These are phyloP conservation scores for Linurgus olivaceus DNA, from an alignment of 2,797 vertebrate species.

Conservation along the genomic window DNA sequence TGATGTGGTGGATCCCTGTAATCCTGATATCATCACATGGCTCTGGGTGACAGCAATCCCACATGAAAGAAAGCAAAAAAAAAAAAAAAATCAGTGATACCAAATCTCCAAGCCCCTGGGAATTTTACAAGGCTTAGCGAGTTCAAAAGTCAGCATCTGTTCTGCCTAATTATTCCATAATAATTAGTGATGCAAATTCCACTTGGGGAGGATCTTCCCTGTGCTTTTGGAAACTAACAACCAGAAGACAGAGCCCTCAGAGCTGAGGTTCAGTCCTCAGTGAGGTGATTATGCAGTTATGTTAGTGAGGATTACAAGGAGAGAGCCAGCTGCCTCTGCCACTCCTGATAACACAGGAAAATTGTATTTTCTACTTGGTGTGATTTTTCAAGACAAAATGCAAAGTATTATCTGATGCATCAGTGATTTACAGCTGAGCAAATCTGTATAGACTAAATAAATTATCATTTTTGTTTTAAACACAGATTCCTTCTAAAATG, in stretches of 20 bases:
- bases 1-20: not conserved
- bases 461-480: not conserved
- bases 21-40: not conserved
- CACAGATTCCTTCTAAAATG: not conserved
- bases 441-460: slow-evolving; percentile 19
- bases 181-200: slow-evolving; percentile 58
- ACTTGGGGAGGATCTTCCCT: slow-evolving; percentile 10
- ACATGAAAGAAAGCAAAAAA: not conserved
- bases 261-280: slow-evolving; percentile 9
- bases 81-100: not conserved
- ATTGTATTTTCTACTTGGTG: not conserved
- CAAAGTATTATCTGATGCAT: not conserved
- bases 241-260: not conserved
- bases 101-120: not conserved
- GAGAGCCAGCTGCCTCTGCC: not conserved
- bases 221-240: not conserved
- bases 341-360: not conserved
- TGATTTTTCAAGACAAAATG: slow-evolving; percentile 3
- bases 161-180: slow-evolving; percentile 55
- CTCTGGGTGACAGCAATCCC: not conserved
- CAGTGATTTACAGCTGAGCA: slow-evolving; percentile 8
- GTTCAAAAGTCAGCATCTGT: slow-evolving; percentile 57
- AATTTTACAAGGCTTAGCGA: not conserved
- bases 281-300: slow-evolving; percentile 28
- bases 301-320: slow-evolving; percentile 13